Percentiles rank a stretch among this genome's conserved stretches.
phyloP scores from a whole-genome alignment of 2,888 invertebrate genomes.

The Molanna angustata region DNA sequence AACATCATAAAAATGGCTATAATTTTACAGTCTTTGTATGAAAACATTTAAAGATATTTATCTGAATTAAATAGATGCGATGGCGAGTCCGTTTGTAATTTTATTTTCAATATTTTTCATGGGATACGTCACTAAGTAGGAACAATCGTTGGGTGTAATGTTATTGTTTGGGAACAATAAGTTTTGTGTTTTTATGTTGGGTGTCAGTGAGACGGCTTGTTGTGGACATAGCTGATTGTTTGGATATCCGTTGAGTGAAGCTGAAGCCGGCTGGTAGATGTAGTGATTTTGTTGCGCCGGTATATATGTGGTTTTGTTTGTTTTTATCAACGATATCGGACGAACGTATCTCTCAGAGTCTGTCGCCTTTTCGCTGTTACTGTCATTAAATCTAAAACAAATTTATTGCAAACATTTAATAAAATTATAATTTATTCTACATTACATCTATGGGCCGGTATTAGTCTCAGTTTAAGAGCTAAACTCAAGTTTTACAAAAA shows the following conservation, averaged over 20 bases:
- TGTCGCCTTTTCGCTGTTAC: not conserved
- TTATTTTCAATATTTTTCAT: conserved; percentile 6
- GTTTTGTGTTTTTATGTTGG: not conserved
- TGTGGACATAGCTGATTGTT: not conserved
- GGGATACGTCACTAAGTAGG: conserved; percentile 4
- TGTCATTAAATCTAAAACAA: not conserved
- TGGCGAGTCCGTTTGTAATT: conserved; percentile 8
- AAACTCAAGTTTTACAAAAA: too few relatives aligned
- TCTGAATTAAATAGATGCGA: too few relatives aligned
- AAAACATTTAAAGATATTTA: too few relatives aligned
- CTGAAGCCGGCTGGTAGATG: conserved; percentile 43
- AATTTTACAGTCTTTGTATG: too few relatives aligned
- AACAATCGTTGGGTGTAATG: conserved; percentile 2
- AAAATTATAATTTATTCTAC: not conserved
- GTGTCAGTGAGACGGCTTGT: not conserved
- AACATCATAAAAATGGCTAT: too few relatives aligned
- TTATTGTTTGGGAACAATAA: not conserved
- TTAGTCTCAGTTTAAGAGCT: too few relatives aligned
- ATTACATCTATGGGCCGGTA: not conserved
- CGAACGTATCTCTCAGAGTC: conserved; percentile 22
- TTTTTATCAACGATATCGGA: conserved; percentile 17
- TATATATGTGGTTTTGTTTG: conserved; percentile 42
- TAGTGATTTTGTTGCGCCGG: conserved; percentile 43
- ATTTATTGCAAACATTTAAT: not conserved
- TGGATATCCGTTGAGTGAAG: conserved; percentile 31